Evolutionary conservation across 2,797 vertebrate genomes (phyloP).

Genomic region (Melanotaenia parkinsoni): DNA sequence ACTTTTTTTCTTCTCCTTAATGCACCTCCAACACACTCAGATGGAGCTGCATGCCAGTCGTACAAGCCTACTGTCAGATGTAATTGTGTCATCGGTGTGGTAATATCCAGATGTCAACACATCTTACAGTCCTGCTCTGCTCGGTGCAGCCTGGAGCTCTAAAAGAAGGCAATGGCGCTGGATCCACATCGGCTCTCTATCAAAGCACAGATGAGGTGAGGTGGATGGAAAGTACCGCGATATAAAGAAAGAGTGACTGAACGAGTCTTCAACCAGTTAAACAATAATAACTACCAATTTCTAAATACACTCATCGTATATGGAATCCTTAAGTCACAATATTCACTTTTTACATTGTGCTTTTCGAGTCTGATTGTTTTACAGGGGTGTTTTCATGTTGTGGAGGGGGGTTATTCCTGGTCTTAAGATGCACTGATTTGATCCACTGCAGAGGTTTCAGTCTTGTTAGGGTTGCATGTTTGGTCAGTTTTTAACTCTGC

Average conservation of each 20-base stretch:
- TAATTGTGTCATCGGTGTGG: constrained; percentile 29
- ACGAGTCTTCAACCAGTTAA: constrained; percentile 48
- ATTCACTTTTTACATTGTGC: constrained; percentile 74
- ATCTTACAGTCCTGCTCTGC: constrained; percentile 35
- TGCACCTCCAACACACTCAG: constrained; percentile 23
- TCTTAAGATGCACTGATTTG: neutral
- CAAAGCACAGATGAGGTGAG: constrained; percentile 40
- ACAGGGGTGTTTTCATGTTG: constrained; percentile 20
- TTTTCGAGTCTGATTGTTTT: constrained; percentile 66
- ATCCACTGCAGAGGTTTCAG: neutral
- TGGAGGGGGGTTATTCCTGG: neutral
- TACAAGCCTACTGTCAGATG: constrained; percentile 28
- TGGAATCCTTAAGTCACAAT: constrained; percentile 62
- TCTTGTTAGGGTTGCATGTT: neutral
- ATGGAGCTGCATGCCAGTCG: constrained; percentile 47
- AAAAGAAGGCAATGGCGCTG: constrained; percentile 17
- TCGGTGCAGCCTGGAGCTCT: constrained; percentile 59
- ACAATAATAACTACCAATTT: constrained; percentile 45
- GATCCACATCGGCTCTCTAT: constrained; percentile 29
- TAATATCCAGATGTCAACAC: constrained; percentile 30
- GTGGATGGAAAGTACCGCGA: constrained; percentile 43
- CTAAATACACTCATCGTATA: constrained; percentile 53
- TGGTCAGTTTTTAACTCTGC: neutral
- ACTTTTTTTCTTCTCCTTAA: neutral
- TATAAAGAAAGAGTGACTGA: constrained; percentile 45